phyloP scores from a whole-genome alignment of 30 jellyfish, hydroid and myxozoan genomes.

The Aurelia sp. region DNA sequence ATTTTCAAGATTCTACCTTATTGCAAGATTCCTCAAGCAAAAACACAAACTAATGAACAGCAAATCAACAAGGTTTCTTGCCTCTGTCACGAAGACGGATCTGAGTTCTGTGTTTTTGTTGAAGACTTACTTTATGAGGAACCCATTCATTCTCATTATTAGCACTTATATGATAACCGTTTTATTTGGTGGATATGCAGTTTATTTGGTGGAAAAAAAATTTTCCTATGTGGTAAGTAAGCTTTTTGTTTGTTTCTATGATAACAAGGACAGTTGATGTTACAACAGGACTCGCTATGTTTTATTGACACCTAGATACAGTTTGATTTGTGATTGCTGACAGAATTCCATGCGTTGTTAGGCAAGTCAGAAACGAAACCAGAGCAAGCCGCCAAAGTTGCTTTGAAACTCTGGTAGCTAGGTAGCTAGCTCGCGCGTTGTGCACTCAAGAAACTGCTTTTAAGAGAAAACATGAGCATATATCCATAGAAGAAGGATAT shows the following conservation, averaged over 20 bases:
- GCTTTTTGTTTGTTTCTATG: neutral
- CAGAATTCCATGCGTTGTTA: no score
- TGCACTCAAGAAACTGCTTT: no score
- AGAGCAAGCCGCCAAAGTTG: no score
- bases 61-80: conserved; percentile 92
- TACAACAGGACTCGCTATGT: no score
- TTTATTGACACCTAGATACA: no score
- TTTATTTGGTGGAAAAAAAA: conserved; percentile 74
- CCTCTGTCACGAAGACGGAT: conserved; percentile 96
- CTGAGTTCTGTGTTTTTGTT: conserved; percentile 82
- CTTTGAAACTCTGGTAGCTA: no score
- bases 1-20: conserved; percentile 73
- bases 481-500: no score
- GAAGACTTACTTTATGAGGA: conserved; percentile 91
- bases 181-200: conserved; percentile 93
- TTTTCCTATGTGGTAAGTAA: conserved; percentile 78
- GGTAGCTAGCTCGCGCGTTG: no score
- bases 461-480: no score
- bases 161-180: conserved; percentile 69
- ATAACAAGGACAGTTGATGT: no score
- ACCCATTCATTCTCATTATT: conserved; percentile 81
- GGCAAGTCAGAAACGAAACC: no score
- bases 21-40: conserved; percentile 85
- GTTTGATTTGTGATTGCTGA: no score
- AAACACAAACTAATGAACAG: conserved; percentile 93